Percentiles rank a stretch among this genome's conserved stretches.
Evolutionary conservation across 1,140 invertebrate genomes (phyloP).

Genomic region (Tribolium madens): DNA sequence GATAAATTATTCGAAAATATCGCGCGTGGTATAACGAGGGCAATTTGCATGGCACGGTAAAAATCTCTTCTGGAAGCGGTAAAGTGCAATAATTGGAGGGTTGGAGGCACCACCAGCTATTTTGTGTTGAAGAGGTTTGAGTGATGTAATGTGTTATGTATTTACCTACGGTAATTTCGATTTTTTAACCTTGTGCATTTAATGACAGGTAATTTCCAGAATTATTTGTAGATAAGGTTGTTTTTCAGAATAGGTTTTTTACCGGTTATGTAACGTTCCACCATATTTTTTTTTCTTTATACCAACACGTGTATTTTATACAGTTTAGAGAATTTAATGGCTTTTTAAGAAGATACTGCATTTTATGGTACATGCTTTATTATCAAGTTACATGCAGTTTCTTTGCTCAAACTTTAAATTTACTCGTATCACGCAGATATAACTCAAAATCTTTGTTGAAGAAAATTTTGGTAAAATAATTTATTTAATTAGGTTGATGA

Average conservation of each 20-base stretch:
- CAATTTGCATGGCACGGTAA: constrained; percentile 26
- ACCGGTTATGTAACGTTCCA: background rate
- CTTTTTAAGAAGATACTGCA: background rate
- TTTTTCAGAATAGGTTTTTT: background rate
- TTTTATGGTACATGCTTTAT: background rate
- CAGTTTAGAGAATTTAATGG: background rate
- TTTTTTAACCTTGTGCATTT: background rate
- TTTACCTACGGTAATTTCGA: background rate
- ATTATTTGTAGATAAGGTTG: background rate
- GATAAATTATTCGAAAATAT: constrained; percentile 17
- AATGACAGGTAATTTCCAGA: background rate
- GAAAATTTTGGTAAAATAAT: too few species aligned
- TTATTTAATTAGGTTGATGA: background rate
- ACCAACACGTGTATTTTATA: background rate
- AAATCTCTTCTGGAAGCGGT: constrained; percentile 4
- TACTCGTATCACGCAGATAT: too few species aligned
- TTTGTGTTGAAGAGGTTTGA: background rate
- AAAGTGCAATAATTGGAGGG: background rate
- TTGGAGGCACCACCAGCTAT: background rate
- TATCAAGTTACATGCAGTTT: background rate
- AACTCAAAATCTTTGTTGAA: too few species aligned
- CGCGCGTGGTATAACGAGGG: constrained; percentile 13
- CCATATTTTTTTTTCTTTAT: too few species aligned
- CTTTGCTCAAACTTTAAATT: background rate
- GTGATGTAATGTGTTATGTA: background rate